Evolutionary conservation across 2,797 vertebrate species (phyloP).

Genomic region (Malacoraja senta): DNA sequence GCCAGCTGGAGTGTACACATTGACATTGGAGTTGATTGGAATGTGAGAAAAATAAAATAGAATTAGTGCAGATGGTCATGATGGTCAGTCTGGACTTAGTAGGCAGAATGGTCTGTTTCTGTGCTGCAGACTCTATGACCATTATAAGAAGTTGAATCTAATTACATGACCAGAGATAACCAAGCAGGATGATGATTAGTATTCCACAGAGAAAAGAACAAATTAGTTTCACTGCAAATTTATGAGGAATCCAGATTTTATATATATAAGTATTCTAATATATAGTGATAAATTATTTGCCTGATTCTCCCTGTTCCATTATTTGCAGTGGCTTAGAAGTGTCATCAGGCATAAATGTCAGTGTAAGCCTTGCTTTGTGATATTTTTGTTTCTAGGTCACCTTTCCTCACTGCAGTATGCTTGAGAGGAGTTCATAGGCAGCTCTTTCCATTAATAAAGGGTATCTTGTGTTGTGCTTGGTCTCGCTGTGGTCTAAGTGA

Average conservation of each 20-base stretch:
- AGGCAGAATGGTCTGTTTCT: no score
- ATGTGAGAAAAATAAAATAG: no score
- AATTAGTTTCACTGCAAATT: background rate
- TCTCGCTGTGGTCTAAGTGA: background rate
- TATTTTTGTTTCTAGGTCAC: background rate
- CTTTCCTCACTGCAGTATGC: background rate
- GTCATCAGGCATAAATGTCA: background rate
- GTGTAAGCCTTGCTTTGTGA: background rate
- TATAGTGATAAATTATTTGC: background rate
- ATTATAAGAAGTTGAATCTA: background rate
- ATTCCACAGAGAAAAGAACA: background rate
- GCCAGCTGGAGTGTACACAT: no score
- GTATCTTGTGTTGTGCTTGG: no score
- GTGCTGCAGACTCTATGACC: no score
- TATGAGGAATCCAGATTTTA: background rate
- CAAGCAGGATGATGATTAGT: background rate
- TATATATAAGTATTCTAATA: background rate
- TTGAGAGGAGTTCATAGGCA: background rate
- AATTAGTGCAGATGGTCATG: no score
- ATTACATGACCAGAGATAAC: background rate
- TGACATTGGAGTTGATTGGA: no score
- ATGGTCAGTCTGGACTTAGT: no score
- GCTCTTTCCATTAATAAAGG: background rate
- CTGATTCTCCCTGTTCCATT: background rate
- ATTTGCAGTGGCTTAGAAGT: background rate